phyloP scores from a whole-genome alignment of 2,113 vertebrate genomes.

The Formicarius rufipectus region DNA sequence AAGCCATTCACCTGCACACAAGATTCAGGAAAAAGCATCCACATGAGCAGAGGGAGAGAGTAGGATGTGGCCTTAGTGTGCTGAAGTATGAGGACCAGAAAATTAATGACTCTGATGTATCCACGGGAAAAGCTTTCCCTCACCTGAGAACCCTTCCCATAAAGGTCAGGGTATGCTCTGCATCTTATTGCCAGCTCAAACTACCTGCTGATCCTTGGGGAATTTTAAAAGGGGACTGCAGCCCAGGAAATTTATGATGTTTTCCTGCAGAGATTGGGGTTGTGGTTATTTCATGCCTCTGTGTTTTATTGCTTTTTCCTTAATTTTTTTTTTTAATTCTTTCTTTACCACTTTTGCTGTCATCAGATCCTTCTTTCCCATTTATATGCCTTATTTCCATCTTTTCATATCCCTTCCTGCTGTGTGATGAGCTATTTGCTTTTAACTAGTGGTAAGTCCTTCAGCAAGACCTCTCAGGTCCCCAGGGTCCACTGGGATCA shows the following conservation, averaged over 20 bases:
- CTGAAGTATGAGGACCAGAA: background rate
- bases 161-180: background rate
- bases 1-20: background rate
- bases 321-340: background rate
- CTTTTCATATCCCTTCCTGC: constrained; percentile 14
- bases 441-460: background rate
- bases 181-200: background rate
- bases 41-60: background rate
- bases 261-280: background rate
- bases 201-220: background rate
- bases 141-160: background rate
- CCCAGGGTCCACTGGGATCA: background rate
- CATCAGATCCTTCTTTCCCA: background rate
- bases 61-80: background rate
- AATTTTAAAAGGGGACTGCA: background rate
- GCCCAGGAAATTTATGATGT: background rate
- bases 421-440: constrained; percentile 7
- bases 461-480: background rate
- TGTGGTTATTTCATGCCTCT: background rate
- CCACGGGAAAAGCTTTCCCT: background rate
- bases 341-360: background rate
- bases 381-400: constrained; percentile 16
- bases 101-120: background rate
- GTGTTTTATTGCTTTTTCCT: background rate
- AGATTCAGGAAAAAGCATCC: background rate